A percentile compares a stretch with the other conserved stretches of the same genome.
Evolutionary conservation across 35 echinoderm and acorn worm genomes (phyloP).

Genomic region (Patiria miniata): DNA sequence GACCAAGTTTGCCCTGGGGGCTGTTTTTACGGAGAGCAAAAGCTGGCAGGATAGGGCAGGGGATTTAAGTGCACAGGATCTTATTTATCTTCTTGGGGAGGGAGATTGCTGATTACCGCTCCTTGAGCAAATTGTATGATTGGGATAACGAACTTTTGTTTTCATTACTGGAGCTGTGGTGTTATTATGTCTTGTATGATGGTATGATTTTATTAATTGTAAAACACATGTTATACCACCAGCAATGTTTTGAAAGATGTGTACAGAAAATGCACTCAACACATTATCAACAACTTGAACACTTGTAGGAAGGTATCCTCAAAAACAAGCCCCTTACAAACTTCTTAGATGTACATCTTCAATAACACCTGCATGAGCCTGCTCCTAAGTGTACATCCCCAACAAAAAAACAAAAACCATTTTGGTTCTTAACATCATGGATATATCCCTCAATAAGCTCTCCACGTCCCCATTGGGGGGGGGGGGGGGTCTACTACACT

Average conservation of each 20-base stretch:
- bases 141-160: constrained; percentile 5
- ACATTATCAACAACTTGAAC: too few species aligned
- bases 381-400: too few species aligned
- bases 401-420: too few species aligned
- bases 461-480: constrained; percentile 5
- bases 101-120: constrained; percentile 20
- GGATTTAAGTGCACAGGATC: constrained; percentile 27
- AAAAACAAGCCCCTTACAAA: too few species aligned
- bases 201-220: constrained; percentile 7
- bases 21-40: not conserved
- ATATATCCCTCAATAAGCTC: not conserved
- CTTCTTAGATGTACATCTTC: too few species aligned
- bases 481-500: not conserved
- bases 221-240: too few species aligned
- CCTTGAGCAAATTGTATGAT: constrained; percentile 23
- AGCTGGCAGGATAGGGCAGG: not conserved
- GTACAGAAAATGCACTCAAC: too few species aligned
- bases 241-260: too few species aligned
- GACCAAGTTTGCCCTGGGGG: constrained; percentile 8
- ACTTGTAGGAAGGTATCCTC: too few species aligned
- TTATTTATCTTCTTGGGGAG: constrained; percentile 28
- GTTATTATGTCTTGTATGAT: not conserved
- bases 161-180: not conserved
- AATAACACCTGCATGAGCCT: too few species aligned
- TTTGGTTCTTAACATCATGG: not conserved